Base-by-base conservation (phyloP, 2,113 vertebrate genomes). In the Gasterosteus nipponicus region DNA sequence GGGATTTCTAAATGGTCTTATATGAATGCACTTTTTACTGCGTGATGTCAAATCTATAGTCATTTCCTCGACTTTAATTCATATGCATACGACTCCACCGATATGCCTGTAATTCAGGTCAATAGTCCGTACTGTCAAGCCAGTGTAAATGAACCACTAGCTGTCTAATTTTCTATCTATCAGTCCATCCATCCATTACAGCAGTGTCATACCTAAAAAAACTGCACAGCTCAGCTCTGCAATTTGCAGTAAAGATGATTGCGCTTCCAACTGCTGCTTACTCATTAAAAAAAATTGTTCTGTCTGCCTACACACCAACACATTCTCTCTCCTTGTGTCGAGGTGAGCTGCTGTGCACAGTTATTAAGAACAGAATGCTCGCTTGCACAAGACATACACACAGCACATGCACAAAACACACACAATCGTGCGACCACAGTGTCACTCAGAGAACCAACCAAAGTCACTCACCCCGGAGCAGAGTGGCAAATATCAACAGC, bases 391-490 rank as follows among this genome's bases (percentile, higher is more conserved):
- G 5, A 79, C 69, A 60, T 41, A 67, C 33, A 31, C 1, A 64
- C 18, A 75, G 15, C 29, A 53, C 69, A 75, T 57, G 26, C 3
- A 41, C n/a, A 64, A 77, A 61, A 53, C 70, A 80, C 77, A 84
- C 81, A 82, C 72, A 38, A 38, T 82, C 80, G 70, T 82, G 75
- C 47, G 35, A 73, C 68, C 53, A 53, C 69, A 69, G 59, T 46
- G 53, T 57, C 16, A 60, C 47, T 72, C 49, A 68, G 79, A 72
- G 69, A 60, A 6, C 38, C 11, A 39, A 54, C 73, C 38, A 83
- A 83, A 91, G 76, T 85, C 77, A 91, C 93, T 93, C 74, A 94
- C 93, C 91, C n/a, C n/a, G 88, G 26, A 92, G 79, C 82, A 90
- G 82, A 86, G 89, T 83, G 59, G 78, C 73, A 19, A 91, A 69